Conservation (phyloP, 2,113 vertebrate species). For the Phoenicopterus ruber region DNA sequence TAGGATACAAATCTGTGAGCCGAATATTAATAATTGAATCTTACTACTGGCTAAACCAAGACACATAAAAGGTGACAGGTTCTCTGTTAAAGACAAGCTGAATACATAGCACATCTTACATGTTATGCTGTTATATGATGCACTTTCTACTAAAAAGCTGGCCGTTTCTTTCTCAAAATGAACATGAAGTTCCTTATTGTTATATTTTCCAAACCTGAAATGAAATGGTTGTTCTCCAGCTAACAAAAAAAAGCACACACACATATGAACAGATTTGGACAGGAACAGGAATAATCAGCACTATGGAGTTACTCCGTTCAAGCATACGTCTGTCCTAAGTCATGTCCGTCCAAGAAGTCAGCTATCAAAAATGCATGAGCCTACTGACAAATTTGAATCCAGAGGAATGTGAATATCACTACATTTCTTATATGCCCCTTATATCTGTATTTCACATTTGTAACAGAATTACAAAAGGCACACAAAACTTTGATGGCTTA, state of each 20-base stretch:
- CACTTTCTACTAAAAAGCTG: background rate
- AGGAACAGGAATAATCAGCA: background rate
- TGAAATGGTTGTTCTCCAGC: accelerated
- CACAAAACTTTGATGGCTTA: background rate
- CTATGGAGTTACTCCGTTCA: background rate
- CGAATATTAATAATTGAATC: background rate
- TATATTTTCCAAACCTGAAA: background rate
- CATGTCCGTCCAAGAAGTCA: background rate
- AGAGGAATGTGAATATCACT: background rate
- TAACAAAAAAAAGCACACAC: background rate
- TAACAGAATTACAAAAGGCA: background rate
- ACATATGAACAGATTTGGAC: background rate
- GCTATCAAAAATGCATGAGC: background rate
- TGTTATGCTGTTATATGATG: background rate
- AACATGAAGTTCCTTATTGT: background rate
- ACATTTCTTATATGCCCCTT: background rate
- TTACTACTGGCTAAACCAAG: background rate
- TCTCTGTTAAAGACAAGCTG: background rate
- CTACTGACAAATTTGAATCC: background rate
- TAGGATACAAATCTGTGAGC: background rate
- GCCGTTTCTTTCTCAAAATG: background rate
- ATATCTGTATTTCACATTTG: background rate
- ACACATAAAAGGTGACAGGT: background rate
- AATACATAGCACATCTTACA: background rate
- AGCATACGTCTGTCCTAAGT: background rate